These are phyloP conservation scores for Thryonomys swinderianus DNA, from an alignment of 2,113 vertebrate genomes.

Conservation along the genomic window DNA sequence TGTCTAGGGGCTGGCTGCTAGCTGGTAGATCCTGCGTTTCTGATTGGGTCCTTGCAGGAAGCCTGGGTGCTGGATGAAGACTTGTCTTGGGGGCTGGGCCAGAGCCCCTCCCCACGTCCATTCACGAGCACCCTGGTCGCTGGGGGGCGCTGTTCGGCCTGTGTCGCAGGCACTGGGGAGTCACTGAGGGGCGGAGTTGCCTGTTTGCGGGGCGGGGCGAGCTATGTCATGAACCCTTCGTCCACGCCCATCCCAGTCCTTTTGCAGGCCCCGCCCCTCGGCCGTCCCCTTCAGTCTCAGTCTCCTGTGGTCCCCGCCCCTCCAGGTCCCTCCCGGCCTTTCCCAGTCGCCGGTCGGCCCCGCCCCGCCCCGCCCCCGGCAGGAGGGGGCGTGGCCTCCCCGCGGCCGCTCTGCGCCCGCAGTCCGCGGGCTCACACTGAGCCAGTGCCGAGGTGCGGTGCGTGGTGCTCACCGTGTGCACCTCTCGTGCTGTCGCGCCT, in stretches of 20 bases:
- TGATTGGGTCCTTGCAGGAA: not conserved
- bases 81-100: not conserved
- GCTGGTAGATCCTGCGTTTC: not conserved
- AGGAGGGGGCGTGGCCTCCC: conserved; percentile 69
- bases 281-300: not conserved
- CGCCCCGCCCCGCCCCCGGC: conserved; percentile 3
- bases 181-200: conserved; percentile 21
- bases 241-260: conserved; percentile 66
- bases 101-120: not conserved
- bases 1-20: not conserved
- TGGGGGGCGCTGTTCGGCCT: conserved; percentile 77
- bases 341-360: conserved; percentile 57
- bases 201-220: conserved; percentile 47
- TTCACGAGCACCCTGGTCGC: not conserved
- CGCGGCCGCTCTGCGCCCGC: conserved; percentile 25
- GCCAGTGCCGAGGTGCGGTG: not conserved
- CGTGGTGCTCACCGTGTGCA: not conserved
- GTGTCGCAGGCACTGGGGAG: not conserved
- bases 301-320: not conserved
- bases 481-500: not conserved
- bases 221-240: conserved; percentile 67
- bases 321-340: conserved; percentile 41
- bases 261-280: not conserved
- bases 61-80: not conserved
- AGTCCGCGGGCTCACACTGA: not conserved